Conservation (phyloP, 2,888 invertebrate genomes). For the Cosmia trapezina region DNA sequence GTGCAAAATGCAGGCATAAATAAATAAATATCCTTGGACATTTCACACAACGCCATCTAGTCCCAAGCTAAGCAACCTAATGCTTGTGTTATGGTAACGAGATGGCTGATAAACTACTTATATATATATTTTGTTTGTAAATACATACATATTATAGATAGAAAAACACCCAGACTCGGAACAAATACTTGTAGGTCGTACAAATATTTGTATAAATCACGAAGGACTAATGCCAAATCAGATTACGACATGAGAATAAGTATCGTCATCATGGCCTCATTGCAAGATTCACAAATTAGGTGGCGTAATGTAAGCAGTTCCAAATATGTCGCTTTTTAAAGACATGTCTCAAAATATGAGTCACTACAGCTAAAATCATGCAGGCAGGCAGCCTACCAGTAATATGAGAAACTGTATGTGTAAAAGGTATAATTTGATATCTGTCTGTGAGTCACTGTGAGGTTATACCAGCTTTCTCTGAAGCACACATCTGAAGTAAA, state of each 20-base stretch:
- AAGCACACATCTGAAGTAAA: constrained; percentile 26
- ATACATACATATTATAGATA: no score
- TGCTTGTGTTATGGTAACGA: no score
- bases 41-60: no score
- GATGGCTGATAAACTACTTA: no score
- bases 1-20: not conserved
- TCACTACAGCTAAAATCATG: constrained; percentile 34
- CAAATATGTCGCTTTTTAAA: constrained; percentile 52
- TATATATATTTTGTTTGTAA: no score
- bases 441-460: constrained; percentile 43
- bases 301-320: constrained; percentile 29
- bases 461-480: constrained; percentile 50
- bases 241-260: not conserved
- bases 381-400: constrained; percentile 39
- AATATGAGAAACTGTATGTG: not conserved
- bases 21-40: no score
- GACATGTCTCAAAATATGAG: constrained; percentile 30
- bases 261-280: constrained; percentile 6
- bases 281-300: constrained; percentile 9
- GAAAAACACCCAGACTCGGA: no score
- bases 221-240: not conserved
- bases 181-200: no score
- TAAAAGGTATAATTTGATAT: constrained; percentile 24
- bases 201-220: no score
- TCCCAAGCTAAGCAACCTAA: no score